Conservation (phyloP, 2,797 vertebrate genomes). For the Poecilia picta region DNA sequence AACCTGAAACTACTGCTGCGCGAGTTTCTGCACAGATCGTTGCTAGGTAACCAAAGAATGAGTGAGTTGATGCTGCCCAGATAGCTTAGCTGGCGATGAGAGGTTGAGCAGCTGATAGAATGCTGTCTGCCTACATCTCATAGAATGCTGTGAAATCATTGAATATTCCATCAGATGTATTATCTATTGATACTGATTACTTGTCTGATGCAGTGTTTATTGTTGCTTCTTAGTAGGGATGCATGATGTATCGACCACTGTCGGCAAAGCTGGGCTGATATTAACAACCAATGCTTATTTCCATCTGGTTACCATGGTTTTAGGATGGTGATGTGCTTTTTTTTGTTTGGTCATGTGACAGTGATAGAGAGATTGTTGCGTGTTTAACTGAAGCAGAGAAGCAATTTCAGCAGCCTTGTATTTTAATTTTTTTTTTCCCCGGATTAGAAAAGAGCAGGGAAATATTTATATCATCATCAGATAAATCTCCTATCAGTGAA, state of each 20-base stretch:
- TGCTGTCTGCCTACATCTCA: too few species aligned
- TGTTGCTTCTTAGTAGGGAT: neutral
- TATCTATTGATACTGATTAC: too few species aligned
- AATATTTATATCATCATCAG: neutral
- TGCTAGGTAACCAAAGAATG: too few species aligned
- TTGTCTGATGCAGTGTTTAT: too few species aligned
- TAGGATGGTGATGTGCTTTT: neutral
- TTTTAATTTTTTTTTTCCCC: neutral
- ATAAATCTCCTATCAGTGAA: neutral
- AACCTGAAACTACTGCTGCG: too few species aligned
- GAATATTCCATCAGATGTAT: too few species aligned
- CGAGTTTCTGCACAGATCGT: too few species aligned
- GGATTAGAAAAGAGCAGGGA: neutral
- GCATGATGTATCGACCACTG: neutral
- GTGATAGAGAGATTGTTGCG: neutral
- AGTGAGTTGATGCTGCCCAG: too few species aligned
- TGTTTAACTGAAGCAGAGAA: neutral
- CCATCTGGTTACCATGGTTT: neutral
- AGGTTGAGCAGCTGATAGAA: too few species aligned
- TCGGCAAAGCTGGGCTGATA: neutral
- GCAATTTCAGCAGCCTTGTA: neutral
- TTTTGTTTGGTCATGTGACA: neutral
- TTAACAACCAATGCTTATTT: neutral
- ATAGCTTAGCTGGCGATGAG: too few species aligned
- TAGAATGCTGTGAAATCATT: too few species aligned